Conservation (phyloP, 2,113 vertebrate genomes). For the Caranx melampygus region DNA sequence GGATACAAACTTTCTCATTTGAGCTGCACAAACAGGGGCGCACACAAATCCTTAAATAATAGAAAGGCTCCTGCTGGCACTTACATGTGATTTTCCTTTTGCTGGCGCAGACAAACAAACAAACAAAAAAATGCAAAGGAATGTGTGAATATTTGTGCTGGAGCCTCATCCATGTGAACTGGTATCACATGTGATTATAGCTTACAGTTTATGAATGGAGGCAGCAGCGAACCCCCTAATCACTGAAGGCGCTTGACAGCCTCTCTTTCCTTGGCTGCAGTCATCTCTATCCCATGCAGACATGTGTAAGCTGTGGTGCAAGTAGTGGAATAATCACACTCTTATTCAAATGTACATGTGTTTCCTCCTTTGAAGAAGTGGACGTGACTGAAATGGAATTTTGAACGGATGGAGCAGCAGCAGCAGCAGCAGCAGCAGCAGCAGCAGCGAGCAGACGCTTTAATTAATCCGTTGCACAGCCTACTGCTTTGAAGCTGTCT, state of each 20-base stretch:
- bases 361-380: constrained; percentile 64
- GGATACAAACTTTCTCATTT: constrained; percentile 18
- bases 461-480: constrained; percentile 70
- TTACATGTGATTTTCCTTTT: not conserved
- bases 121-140: not conserved
- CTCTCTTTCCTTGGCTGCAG: constrained; percentile 18
- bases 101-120: not conserved
- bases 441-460: constrained; percentile 55
- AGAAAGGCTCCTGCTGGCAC: not conserved
- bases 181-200: not conserved
- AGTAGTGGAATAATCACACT: constrained; percentile 48
- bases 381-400: constrained; percentile 66
- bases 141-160: not conserved
- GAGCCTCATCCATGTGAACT: not conserved
- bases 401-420: constrained; percentile 43
- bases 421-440: constrained; percentile 3
- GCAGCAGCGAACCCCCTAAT: constrained; percentile 3
- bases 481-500: constrained; percentile 65
- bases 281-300: constrained; percentile 34
- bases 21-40: not conserved
- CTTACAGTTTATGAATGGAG: not conserved
- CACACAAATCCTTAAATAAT: not conserved
- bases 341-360: constrained; percentile 59
- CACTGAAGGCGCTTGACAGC: constrained; percentile 18
- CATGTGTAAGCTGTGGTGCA: constrained; percentile 35